These are phyloP conservation scores for Urosaurus nigricauda DNA, from an alignment of 2,797 vertebrate genomes.

Conservation along the genomic window DNA sequence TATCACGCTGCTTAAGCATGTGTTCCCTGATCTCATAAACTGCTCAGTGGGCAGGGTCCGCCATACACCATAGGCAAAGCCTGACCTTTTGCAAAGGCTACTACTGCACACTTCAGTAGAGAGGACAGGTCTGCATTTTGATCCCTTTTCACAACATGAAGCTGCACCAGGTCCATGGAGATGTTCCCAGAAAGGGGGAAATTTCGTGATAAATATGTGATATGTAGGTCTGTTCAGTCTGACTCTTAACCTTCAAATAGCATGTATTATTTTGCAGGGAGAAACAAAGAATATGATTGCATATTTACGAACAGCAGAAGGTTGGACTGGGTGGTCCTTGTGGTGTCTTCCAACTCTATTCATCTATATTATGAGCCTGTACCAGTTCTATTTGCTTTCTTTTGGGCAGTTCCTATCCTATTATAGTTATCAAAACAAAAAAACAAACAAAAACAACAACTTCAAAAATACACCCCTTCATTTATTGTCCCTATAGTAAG, in stretches of 20 bases:
- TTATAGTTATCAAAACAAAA: constrained; percentile 12
- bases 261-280: constrained; percentile 14
- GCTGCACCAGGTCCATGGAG: constrained; percentile 71
- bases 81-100: not conserved
- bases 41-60: not conserved
- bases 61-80: not conserved
- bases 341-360: too few species aligned
- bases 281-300: not conserved
- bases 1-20: not conserved
- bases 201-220: not conserved
- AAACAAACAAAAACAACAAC: not conserved
- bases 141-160: constrained; percentile 65
- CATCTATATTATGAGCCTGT: constrained; percentile 16
- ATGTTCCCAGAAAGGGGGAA: not conserved
- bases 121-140: not conserved
- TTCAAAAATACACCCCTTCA: not conserved
- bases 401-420: constrained; percentile 20
- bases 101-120: not conserved
- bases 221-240: not conserved
- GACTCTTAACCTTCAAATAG: not conserved
- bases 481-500: constrained; percentile 10
- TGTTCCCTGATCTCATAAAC: not conserved
- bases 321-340: too few species aligned
- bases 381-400: not conserved
- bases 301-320: not conserved